Base-by-base conservation (phyloP, 2,113 vertebrate genomes). In the Heteronetta atricapilla region DNA sequence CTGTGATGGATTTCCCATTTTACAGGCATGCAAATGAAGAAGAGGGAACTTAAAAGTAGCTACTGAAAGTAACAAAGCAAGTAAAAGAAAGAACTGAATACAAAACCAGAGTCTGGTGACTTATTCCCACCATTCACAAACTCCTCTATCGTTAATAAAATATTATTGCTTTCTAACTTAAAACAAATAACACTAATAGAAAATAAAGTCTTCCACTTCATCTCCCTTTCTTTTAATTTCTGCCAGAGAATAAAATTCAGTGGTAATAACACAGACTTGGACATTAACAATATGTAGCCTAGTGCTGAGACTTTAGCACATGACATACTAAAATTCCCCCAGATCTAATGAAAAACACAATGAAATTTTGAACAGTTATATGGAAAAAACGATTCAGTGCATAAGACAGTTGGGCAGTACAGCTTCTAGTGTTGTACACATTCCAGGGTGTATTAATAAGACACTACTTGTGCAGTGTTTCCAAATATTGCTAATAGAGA, bases 261-360 rank as follows among this genome's bases (percentile, higher is more conserved):
- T 31, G 31, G 70, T 9, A 90, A 28, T 59, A 92, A 79, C 52
- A 79, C 64, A 82, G 55, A 90, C 81, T 55, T 26, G 50, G 59
- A 80, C 52, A 86, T 80, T 82, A 89, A 83, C 88, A 83, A 63
- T 88, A 95, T 8, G 16, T 63, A 96, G 69, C 29, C 63, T 62
- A 74, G 36, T 3, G 22, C 86, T 78, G 70, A 79, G 92, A 40
- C 55, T 88, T 75, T 4, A 58, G 38, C 78, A 95, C 75, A 93
- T 53, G 89, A 94, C 31, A 0, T 56, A 85, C 70, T 93, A 92
- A 91, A 96, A 82, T 86, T 92, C 77, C 89, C 78, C 68, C 55
- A 48, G 73, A 97, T 77, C 48, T 90, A 96, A 95, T 95, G 86
- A 90, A 96, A 97, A 97, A 46, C 89, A 89, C 95, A 95, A 96